These are phyloP conservation scores for Bactericera cockerelli DNA, from an alignment of 1,140 invertebrate species.

Conservation along the genomic window DNA sequence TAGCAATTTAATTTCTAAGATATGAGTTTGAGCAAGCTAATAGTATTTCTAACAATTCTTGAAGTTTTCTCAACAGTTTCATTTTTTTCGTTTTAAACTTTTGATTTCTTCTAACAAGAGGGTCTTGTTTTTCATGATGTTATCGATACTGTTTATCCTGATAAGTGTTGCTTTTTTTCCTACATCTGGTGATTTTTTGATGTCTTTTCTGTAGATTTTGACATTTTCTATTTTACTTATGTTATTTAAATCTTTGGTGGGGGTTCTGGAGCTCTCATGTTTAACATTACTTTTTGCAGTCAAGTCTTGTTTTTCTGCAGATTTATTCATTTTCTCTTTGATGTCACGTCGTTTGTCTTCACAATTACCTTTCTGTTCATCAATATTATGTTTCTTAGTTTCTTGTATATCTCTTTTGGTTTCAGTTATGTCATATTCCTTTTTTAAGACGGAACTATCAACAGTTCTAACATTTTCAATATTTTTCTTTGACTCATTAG, in stretches of 20 bases:
- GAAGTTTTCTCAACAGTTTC: no score
- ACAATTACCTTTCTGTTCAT: no score
- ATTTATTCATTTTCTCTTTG: no score
- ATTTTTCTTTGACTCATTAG: not conserved
- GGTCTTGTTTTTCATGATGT: not conserved
- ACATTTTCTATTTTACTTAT: slow-evolving; percentile 1
- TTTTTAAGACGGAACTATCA: no score
- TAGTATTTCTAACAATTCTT: no score
- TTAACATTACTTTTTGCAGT: no score
- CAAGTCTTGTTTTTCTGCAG: no score
- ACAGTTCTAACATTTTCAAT: not conserved
- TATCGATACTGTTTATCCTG: slow-evolving; percentile 2
- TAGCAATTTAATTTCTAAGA: no score
- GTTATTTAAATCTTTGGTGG: not conserved
- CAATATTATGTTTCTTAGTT: no score
- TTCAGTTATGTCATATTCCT: not conserved
- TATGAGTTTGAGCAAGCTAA: no score
- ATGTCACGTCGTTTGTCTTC: no score
- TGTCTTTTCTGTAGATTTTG: slow-evolving; percentile 3
- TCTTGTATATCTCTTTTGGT: not conserved
- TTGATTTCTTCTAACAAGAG: not conserved
- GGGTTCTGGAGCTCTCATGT: not conserved
- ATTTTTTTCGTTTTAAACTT: not conserved
- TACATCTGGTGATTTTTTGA: not conserved
- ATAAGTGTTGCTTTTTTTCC: not conserved